Base-by-base conservation (phyloP, 1,140 invertebrate genomes). In the Drosophila varians region DNA sequence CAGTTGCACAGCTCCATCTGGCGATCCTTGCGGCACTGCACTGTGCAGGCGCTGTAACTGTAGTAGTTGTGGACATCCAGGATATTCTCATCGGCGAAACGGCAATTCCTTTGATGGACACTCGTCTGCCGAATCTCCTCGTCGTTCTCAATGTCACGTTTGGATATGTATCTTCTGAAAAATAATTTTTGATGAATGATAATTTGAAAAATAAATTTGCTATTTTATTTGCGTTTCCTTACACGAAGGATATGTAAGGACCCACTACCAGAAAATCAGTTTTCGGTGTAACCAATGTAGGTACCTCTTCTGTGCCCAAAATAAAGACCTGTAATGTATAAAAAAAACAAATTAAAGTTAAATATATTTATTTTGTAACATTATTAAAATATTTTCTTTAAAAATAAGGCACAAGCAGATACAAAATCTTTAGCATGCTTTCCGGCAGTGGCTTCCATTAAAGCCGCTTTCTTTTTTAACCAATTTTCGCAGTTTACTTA, bases 31-130 rank as follows among this genome's bases (percentile, higher is more conserved):
- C 94, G 92, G 60, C 95, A 95, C 69, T 95, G 93, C 0, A 94
- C 94, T 0, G 94, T 93, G 73, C 95, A 95, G 0, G 94, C 94
- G 9, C 93, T 94, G 72, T 94, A 95, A 21, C 94, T 95, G 57
- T 95, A 95, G 70, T 93, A 92, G 0, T 87, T 91, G 82, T 94
- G 94, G 0, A 94, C 93, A 12, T 94, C 90, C 31, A 95, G 79
- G 49, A 92, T 92, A 54, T 93, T 93, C 89, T 95, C 94, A 48
- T 94, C 93, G 0, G 92, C 92, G 68, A 94, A 95, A 7, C 94
- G 92, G 77, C 95, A 95, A 61, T 80, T 92, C 14, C 92, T 80
- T 72, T 94, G 94, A 3, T 90, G 82, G 0, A 94, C 92, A 11
- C 92, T 91, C 4, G 94, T 93, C 6, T 92, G 75, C 1, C 92